These are phyloP conservation scores for Hoplodrina blanda DNA, from an alignment of 2,888 invertebrate genomes.

Conservation along the genomic window DNA sequence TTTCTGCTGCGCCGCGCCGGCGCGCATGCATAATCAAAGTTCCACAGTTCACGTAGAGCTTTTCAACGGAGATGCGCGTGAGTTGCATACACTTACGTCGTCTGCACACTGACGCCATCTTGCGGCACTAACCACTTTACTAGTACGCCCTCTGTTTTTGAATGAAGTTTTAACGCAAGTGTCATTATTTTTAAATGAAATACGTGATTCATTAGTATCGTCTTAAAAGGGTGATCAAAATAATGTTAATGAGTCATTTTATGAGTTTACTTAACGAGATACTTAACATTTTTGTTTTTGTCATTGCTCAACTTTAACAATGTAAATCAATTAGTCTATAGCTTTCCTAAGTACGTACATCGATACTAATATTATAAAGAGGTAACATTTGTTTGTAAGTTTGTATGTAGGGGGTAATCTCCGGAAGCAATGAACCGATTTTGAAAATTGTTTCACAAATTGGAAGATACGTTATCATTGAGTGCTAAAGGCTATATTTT, in stretches of 20 bases:
- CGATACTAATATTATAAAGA: too few relatives aligned
- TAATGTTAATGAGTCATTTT: constrained; percentile 13
- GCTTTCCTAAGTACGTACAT: too few relatives aligned
- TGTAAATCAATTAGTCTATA: too few relatives aligned
- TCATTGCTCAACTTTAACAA: background rate
- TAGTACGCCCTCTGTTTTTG: constrained; percentile 19
- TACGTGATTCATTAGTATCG: constrained; percentile 4
- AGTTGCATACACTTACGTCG: constrained; percentile 14
- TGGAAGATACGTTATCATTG: too few relatives aligned
- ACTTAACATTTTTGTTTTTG: constrained; percentile 6
- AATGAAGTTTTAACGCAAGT: background rate
- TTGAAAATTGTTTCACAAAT: too few relatives aligned
- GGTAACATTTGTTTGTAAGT: too few relatives aligned
- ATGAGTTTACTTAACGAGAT: constrained; percentile 14
- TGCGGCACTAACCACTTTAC: constrained; percentile 19
- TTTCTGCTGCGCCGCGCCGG: constrained; percentile 4
- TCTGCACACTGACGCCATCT: constrained; percentile 39
- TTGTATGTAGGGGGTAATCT: too few relatives aligned
- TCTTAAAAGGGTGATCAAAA: background rate
- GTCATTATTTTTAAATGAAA: constrained; percentile 7
- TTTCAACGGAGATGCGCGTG: constrained; percentile 40
- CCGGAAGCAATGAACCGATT: too few relatives aligned
- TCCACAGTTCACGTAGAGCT: constrained; percentile 5
- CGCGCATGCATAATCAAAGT: constrained; percentile 23
- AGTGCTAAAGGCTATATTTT: too few relatives aligned